Evolutionary conservation across 2,888 invertebrate species (phyloP).

Genomic region (Teleiodes luculella): DNA sequence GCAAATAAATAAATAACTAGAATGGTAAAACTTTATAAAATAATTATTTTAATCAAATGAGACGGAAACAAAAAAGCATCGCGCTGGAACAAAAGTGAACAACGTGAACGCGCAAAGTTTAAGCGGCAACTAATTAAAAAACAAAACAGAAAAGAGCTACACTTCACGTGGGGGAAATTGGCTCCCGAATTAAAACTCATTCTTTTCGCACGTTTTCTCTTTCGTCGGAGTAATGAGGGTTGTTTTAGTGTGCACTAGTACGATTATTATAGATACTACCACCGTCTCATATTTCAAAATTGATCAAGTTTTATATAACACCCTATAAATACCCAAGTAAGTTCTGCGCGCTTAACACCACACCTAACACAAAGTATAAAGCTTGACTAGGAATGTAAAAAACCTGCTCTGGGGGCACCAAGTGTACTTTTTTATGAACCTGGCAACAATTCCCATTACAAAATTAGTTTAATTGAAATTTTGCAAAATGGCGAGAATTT

Average conservation of each 20-base stretch:
- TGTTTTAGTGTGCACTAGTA: constrained; percentile 50
- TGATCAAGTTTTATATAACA: too few relatives aligned
- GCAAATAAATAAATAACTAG: too few relatives aligned
- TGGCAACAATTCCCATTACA: too few relatives aligned
- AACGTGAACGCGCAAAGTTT: constrained; percentile 56
- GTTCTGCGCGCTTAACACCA: too few relatives aligned
- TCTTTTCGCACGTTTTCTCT: constrained; percentile 62
- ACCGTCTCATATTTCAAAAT: not conserved
- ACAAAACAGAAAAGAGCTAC: constrained; percentile 56
- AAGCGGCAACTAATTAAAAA: constrained; percentile 71
- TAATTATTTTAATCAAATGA: constrained; percentile 15
- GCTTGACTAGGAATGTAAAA: too few relatives aligned
- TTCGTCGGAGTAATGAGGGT: constrained; percentile 68
- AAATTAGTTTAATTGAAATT: too few relatives aligned
- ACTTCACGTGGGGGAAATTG: constrained; percentile 54
- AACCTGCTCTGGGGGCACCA: too few relatives aligned
- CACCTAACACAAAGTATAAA: too few relatives aligned
- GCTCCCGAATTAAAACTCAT: constrained; percentile 61
- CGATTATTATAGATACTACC: constrained; percentile 34
- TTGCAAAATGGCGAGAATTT: too few relatives aligned
- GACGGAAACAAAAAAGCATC: constrained; percentile 36
- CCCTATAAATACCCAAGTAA: too few relatives aligned
- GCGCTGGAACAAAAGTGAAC: constrained; percentile 43
- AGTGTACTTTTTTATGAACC: too few relatives aligned
- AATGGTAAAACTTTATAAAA: too few relatives aligned